Evolutionary conservation across 2,888 invertebrate genomes (phyloP), one percentile per base, ranked within the genome.

Genomic region (Archips crataeganus): DNA sequence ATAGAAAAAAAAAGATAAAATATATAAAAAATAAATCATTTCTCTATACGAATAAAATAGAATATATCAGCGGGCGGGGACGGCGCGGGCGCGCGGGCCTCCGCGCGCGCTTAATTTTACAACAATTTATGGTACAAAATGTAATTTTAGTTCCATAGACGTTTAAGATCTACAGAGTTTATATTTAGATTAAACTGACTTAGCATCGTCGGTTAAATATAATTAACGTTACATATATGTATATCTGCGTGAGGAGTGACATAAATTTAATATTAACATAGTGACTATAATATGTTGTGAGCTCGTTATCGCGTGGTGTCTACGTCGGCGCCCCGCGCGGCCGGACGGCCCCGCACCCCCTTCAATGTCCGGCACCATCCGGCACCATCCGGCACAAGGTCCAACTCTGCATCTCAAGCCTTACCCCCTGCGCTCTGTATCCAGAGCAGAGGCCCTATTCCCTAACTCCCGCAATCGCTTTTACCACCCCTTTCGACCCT

Each of bases 121-220:
- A 82, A 87, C 86, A 87, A 89, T 81, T 88, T 86, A 92, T 92
- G 93, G 93, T 93, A 93, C 93, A 93, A 93, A 93, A 87, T 86
- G 86, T 92, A 90, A 92, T 90, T 91, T 92, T 92, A 92, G 90
- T 92, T 92, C 90, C 90, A 92, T 93, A 93, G 91, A 87, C 82
- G 81, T 88, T 87, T 92, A 93, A 92, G 91, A 91, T 84, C 87
- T 86, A 89, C 90, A 93, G 92, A 92, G 91, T 90, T 90, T 92
- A 92, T 92, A 91, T 90, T 88, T 90, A 89, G 87, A 89, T 54
- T 62, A 68, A 57, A 47, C 73, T 63, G 72, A 72, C 72, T 39
- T 63, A 72, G 73, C 59, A 76, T 79, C 71, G 77, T 79, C 85
- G 82, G 85, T 87, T 83, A 82, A 83, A 76, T 83, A 81, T 83